Evolutionary conservation across 2,113 vertebrate species (phyloP).

Genomic region (Epinephelus cyanopodus): DNA sequence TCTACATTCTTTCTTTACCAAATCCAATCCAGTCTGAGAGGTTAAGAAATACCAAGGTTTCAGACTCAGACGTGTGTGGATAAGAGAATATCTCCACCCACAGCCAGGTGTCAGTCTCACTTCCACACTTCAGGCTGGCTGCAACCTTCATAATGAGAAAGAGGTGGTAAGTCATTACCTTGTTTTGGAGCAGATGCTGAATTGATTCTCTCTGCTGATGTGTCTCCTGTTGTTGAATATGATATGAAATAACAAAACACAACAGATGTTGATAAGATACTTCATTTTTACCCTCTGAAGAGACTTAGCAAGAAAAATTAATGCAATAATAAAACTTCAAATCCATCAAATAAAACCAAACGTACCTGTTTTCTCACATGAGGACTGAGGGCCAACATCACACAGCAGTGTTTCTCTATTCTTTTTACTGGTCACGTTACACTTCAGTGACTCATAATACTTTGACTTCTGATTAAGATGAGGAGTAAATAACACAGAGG

Average conservation of each 20-base stretch:
- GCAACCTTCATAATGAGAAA: too few species aligned
- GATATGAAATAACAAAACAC: too few species aligned
- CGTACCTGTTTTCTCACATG: background rate
- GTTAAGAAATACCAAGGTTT: too few species aligned
- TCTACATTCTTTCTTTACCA: too few species aligned
- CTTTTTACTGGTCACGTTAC: background rate
- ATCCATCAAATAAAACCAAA: background rate
- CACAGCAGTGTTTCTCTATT: background rate
- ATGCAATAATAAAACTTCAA: background rate
- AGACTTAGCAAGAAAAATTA: background rate
- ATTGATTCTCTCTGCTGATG: background rate
- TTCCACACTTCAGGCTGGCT: too few species aligned
- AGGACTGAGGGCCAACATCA: background rate
- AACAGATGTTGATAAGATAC: background rate
- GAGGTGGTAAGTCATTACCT: background rate
- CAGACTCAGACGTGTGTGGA: too few species aligned
- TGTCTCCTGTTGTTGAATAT: background rate
- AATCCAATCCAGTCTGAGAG: too few species aligned
- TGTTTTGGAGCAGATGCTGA: background rate
- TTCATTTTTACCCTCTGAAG: background rate
- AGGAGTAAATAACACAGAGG: rapidly evolving
- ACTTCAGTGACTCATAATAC: background rate
- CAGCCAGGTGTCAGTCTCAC: too few species aligned
- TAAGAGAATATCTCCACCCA: too few species aligned
- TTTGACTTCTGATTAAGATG: background rate